Evolutionary conservation across 2,888 invertebrate species (phyloP).

Genomic region (Agrotis segetum): DNA sequence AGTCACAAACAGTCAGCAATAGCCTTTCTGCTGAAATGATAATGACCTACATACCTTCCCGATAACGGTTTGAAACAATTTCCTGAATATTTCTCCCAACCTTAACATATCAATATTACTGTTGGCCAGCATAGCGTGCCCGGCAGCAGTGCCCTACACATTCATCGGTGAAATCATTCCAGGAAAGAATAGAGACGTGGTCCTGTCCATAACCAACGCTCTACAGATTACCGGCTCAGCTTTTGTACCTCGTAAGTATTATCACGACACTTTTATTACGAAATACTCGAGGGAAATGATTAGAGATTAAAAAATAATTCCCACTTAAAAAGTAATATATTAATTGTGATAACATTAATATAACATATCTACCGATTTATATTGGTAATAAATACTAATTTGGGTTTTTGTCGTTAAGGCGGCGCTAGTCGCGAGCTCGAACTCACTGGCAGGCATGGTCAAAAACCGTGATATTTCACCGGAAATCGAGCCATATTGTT

Average conservation of each 20-base stretch:
- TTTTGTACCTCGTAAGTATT: conserved; percentile 83
- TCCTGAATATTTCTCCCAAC: not conserved
- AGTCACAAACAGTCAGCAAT: too few relatives aligned
- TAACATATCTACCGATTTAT: not conserved
- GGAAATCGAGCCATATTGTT: too few relatives aligned
- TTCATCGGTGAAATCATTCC: conserved; percentile 87
- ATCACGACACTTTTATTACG: not conserved
- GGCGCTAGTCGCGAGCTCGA: too few relatives aligned
- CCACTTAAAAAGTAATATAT: conserved; percentile 2
- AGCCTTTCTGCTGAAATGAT: too few relatives aligned
- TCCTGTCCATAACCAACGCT: conserved; percentile 83
- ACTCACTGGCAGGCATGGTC: too few relatives aligned
- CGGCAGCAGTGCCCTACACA: conserved; percentile 85
- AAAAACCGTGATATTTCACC: too few relatives aligned
- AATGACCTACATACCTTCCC: not conserved
- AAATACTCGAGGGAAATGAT: too few relatives aligned
- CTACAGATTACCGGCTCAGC: conserved; percentile 83
- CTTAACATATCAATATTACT: conserved; percentile 42
- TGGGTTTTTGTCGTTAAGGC: not conserved
- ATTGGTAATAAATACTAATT: not conserved
- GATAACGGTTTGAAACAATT: too few relatives aligned
- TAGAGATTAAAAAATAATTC: not conserved
- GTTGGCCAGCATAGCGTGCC: conserved; percentile 83
- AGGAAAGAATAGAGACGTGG: conserved; percentile 79
- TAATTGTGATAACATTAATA: conserved; percentile 8